phyloP scores from a whole-genome alignment of 1,140 invertebrate species.

The Acromyrmex heyeri region DNA sequence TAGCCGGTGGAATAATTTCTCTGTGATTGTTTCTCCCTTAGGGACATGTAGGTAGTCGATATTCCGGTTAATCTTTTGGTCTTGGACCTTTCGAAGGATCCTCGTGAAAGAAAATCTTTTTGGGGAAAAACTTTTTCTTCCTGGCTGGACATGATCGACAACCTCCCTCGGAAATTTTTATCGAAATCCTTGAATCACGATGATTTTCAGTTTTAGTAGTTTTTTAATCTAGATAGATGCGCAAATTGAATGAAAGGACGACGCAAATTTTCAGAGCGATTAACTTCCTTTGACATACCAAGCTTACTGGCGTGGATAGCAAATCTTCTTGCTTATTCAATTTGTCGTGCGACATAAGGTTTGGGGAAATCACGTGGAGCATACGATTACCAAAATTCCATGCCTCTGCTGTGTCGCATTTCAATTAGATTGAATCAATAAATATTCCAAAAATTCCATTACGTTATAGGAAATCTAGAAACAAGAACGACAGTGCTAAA shows the following conservation, averaged over 20 bases:
- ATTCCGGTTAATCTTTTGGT: slow-evolving; percentile 16
- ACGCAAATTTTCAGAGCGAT: slow-evolving; percentile 48
- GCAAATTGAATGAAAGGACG: slow-evolving; percentile 35
- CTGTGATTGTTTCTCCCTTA: slow-evolving; percentile 35
- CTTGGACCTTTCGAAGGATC: background rate
- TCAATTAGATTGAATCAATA: slow-evolving; percentile 4
- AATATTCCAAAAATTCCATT: slow-evolving; percentile 24
- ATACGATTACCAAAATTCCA: background rate
- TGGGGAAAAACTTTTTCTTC: background rate
- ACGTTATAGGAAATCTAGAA: background rate
- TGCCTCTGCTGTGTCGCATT: background rate
- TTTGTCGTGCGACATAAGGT: background rate
- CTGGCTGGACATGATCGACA: background rate
- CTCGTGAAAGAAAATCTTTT: background rate
- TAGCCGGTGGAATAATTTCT: slow-evolving; percentile 31
- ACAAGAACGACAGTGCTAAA: background rate
- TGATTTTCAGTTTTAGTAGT: background rate
- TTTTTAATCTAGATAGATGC: slow-evolving; percentile 20
- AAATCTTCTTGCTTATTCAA: too few relatives aligned
- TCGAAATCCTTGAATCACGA: slow-evolving; percentile 5
- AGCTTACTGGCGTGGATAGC: background rate
- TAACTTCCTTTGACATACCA: slow-evolving; percentile 36
- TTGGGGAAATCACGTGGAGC: slow-evolving; percentile 23
- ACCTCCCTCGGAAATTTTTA: background rate
- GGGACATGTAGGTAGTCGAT: background rate